Base-by-base conservation (phyloP, 2,797 vertebrate species). In the Enteromius radiatus region DNA sequence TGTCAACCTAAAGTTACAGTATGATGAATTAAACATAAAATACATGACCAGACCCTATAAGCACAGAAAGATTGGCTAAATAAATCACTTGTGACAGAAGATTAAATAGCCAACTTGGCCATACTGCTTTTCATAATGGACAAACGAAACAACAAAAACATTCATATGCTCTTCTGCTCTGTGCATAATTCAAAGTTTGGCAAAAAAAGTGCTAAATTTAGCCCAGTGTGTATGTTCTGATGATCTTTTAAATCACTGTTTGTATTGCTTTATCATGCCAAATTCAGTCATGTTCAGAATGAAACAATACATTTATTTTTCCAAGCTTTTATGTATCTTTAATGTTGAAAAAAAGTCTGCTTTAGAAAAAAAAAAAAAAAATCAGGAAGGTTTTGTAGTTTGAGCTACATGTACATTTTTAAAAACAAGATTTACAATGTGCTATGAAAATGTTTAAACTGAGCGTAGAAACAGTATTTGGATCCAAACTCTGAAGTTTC, bases 11-110 rank as follows among this genome's bases (percentile, higher is more conserved):
- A 91, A 92, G 56, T 67, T 84, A 47, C 45, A 47, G 38, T 56
- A 76, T 89, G 92, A 90, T 91, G 92, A 84, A 88, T 91, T 91
- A 92, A 91, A 90, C 92, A 92, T 86, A 87, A 86, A 90, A 89
- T 88, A 91, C 81, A 81, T 86, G 81, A 88, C 85, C 81, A 63
- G 84, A 91, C 91, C 88, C 90, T 61, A 56, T 88, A 92, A 93
- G 93, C 90, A 89, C 94, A 94, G 83, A 92, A 94, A 95, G 88
- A 93, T 93, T 93, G 94, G 52, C 26, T 84, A 90, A 82, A 93
- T 94, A 92, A 92, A 92, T 33, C 92, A 93, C 78, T 88, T 31
- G 90, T 86, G 87, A 92, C 87, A 91, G 92, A 80, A 89, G 90
- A 90, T 86, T 85, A 76, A 86, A 86, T 19, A 28, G 86, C 81